These are phyloP conservation scores for Microplitis mediator DNA, from an alignment of 1,140 invertebrate genomes.

Conservation along the genomic window DNA sequence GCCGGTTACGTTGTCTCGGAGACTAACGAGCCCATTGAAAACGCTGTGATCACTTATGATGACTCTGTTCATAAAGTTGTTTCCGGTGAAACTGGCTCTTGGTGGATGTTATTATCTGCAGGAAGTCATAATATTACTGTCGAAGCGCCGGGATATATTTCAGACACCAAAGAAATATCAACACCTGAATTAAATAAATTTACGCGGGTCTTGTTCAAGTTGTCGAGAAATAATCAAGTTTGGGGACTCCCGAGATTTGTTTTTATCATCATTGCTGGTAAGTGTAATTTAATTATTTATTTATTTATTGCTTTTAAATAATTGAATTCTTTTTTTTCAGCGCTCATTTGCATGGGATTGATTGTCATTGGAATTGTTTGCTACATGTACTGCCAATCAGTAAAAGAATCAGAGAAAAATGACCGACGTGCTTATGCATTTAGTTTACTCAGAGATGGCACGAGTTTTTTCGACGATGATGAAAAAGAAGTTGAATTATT, in stretches of 20 bases:
- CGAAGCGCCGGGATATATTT: conserved; percentile 64
- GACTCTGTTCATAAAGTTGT: conserved; percentile 52
- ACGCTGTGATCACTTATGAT: conserved; percentile 64
- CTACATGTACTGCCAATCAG: conserved; percentile 52
- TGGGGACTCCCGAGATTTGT: conserved; percentile 74
- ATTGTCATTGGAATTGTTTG: conserved; percentile 45
- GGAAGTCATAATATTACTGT: conserved; percentile 66
- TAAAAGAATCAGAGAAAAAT: conserved; percentile 49
- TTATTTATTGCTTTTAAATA: no score
- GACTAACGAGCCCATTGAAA: conserved; percentile 65
- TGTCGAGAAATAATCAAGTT: conserved; percentile 70
- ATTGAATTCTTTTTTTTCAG: conserved; percentile 43
- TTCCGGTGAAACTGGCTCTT: conserved; percentile 66
- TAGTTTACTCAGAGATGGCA: conserved; percentile 54
- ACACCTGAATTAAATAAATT: conserved; percentile 54
- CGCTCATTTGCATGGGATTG: conserved; percentile 44
- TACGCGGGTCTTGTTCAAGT: conserved; percentile 68
- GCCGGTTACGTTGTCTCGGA: conserved; percentile 66
- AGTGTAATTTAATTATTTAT: conserved; percentile 17
- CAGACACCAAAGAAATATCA: conserved; percentile 62
- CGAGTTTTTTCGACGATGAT: conserved; percentile 64
- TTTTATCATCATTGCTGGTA: conserved; percentile 76
- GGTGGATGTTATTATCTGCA: conserved; percentile 63
- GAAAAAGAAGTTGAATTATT: conserved; percentile 71
- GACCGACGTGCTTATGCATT: conserved; percentile 55